Percentiles rank a stretch among this genome's conserved stretches.
phyloP scores from a whole-genome alignment of 2,113 vertebrate species.

The Penelope pileata region DNA sequence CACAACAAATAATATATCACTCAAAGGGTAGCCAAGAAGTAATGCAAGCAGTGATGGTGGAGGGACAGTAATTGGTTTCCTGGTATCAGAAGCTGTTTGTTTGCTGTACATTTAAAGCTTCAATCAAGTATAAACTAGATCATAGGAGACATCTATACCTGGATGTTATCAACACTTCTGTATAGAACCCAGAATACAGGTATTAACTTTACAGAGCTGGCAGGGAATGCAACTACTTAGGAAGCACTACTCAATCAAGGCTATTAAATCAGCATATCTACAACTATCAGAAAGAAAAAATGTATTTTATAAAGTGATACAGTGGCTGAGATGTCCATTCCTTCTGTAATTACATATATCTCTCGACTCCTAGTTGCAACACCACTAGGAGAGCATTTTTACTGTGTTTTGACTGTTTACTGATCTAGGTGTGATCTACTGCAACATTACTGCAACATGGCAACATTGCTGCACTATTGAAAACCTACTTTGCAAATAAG shows the following conservation, averaged over 20 bases:
- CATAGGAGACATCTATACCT: not conserved
- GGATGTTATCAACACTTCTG: not conserved
- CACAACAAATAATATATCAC: conserved; percentile 2
- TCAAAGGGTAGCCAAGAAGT: not conserved
- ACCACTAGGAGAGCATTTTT: not conserved
- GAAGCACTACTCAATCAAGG: not conserved
- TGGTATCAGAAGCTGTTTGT: not conserved
- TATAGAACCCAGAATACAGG: not conserved
- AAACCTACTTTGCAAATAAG: not conserved
- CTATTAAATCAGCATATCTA: conserved; percentile 4
- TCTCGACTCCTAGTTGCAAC: not conserved
- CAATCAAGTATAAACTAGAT: not conserved
- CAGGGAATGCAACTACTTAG: not conserved
- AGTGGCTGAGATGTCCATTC: not conserved
- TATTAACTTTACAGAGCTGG: not conserved
- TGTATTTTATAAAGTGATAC: not conserved
- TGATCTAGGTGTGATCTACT: too few species aligned
- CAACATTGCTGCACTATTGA: not conserved
- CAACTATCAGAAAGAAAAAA: not conserved
- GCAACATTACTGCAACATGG: too few species aligned
- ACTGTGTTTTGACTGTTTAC: not conserved
- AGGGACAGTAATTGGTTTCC: conserved; percentile 31
- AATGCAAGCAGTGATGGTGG: not conserved
- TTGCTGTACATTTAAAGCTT: conserved; percentile 14
- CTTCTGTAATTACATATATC: not conserved